These are phyloP conservation scores for Adela reaumurella DNA, from an alignment of 2,888 invertebrate genomes.

Conservation along the genomic window DNA sequence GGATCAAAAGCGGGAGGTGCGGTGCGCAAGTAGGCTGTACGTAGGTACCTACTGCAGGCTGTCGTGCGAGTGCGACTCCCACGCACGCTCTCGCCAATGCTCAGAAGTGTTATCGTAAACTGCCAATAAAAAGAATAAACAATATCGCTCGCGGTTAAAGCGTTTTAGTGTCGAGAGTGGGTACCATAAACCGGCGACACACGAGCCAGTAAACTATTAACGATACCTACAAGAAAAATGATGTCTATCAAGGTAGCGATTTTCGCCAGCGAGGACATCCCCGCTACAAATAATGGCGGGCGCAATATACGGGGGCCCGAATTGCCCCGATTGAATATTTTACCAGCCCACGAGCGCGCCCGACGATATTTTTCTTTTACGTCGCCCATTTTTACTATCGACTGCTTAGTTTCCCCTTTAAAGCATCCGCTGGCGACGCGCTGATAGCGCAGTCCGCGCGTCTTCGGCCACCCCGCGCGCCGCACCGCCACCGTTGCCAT, in stretches of 20 bases:
- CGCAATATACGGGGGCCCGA: constrained; percentile 51
- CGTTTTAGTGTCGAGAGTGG: constrained; percentile 56
- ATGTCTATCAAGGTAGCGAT: constrained; percentile 54
- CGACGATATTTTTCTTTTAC: constrained; percentile 54
- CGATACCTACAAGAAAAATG: constrained; percentile 53
- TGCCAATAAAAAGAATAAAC: constrained; percentile 54
- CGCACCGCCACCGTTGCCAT: too few species aligned
- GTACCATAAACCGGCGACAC: constrained; percentile 50
- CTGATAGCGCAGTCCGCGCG: constrained; percentile 10
- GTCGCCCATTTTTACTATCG: constrained; percentile 51
- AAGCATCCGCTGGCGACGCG: constrained; percentile 32
- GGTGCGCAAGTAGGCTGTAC: too few species aligned
- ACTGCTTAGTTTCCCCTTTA: constrained; percentile 52
- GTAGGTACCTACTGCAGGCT: too few species aligned
- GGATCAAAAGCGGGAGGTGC: too few species aligned
- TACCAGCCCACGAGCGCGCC: constrained; percentile 51
- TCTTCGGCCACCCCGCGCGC: neutral
- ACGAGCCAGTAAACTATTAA: constrained; percentile 56
- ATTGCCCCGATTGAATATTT: constrained; percentile 56
- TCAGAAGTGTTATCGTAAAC: constrained; percentile 10
- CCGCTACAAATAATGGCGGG: constrained; percentile 49
- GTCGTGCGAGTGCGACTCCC: neutral
- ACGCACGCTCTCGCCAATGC: neutral
- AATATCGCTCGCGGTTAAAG: constrained; percentile 50
- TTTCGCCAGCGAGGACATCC: constrained; percentile 43